A percentile compares a stretch with the other conserved stretches of the same genome.
Conservation (phyloP, 2,113 vertebrate species). For the Calyptommatus sinebrachiatus region DNA sequence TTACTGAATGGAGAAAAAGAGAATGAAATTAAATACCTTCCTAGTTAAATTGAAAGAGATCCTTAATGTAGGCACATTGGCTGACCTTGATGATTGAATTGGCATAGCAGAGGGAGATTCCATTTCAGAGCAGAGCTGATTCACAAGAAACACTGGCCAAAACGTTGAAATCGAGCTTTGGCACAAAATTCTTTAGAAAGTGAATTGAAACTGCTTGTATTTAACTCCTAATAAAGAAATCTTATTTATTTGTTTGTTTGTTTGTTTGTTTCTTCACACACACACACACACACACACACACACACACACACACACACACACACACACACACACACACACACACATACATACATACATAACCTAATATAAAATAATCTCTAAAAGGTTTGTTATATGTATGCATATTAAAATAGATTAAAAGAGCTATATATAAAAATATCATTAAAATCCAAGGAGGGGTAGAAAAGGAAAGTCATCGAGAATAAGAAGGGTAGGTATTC, state of each 20-base stretch:
- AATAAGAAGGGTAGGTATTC: no score
- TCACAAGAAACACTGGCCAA: constrained; percentile 20
- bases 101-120: constrained; percentile 36
- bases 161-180: constrained; percentile 15
- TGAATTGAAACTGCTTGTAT: background rate
- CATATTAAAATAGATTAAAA: no score
- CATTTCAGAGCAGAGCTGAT: constrained; percentile 22
- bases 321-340: no score
- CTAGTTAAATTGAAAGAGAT: constrained; percentile 43
- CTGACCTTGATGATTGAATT: constrained; percentile 53
- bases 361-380: no score
- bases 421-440: no score
- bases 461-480: no score
- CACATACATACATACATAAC: no score
- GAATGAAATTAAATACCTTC: constrained; percentile 35
- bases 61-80: constrained; percentile 41
- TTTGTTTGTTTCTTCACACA: no score
- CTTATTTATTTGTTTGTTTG: background rate
- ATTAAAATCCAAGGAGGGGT: no score
- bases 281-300: no score
- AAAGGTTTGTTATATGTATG: no score
- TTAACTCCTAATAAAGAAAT: background rate
- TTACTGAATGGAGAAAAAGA: constrained; percentile 34
- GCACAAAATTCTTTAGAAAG: constrained; percentile 15
- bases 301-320: no score